Evolutionary conservation across 2,797 vertebrate genomes (phyloP), one percentile per base, ranked within the genome.

Genomic region (Dipus sagitta): DNA sequence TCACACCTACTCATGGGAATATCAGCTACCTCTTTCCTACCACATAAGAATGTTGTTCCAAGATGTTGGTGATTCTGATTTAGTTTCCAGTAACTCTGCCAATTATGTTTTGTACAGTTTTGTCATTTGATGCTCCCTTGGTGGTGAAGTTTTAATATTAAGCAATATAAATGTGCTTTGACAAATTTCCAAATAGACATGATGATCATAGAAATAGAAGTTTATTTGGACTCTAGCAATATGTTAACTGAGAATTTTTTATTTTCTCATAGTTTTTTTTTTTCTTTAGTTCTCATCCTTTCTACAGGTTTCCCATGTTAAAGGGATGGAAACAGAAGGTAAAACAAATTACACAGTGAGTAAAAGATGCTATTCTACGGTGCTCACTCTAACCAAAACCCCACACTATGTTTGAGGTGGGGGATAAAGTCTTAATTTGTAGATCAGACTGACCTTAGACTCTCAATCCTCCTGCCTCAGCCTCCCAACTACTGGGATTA

Each of bases 41-140:
- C 1, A 77, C 23, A 82, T 7, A 89, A 58, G 28, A 86, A 74
- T 76, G 72, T 38, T 65, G 18, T 52, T 95, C 38, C 68, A 91
- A 95, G 68, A 80, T 47, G 62, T 71, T 34, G 32, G 23, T 74
- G 68, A 95, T 92, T 88, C 72, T 93, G 71, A 93, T 38, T 92
- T 62, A 88, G 76, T 62, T 91, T 92, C 92, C 26, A 21, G 60
- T 70, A 88, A 74, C 58, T 91, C 23, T 78, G n/a, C 30, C 54
- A 72, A 30, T 28, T 15, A 68, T 8, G 2, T 58, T 30, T 88
- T 85, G 23, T n/a, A 88, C 94, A 92, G 64, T 92, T 94, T 93
- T 81, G 23, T 86, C 32, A 42, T 74, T 93, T 38, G 68, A 6
- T 91, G 90, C 82, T 90, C n/a, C 68, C 24, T 87, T 81, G 38